phyloP scores from a whole-genome alignment of 2,797 vertebrate genomes.

The Trichosurus vulpecula region DNA sequence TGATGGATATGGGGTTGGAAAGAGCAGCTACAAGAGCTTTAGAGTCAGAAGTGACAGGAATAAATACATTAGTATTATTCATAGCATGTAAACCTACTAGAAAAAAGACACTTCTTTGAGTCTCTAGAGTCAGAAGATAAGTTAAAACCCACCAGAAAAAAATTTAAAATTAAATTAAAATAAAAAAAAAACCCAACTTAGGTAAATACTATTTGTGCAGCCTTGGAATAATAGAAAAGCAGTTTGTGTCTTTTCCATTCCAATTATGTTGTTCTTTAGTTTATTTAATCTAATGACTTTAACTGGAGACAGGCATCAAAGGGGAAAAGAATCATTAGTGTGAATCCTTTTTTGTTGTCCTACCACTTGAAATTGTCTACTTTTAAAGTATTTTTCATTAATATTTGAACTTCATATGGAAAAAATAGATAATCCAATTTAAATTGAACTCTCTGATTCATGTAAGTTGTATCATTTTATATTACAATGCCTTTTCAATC shows the following conservation, averaged over 20 bases:
- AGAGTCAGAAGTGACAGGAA: neutral
- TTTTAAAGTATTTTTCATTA: neutral
- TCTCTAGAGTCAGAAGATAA: too few species aligned
- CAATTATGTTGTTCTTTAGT: neutral
- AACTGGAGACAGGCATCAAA: neutral
- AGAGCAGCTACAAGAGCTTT: neutral
- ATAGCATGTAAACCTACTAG: neutral
- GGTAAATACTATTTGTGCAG: too few species aligned
- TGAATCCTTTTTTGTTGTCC: neutral
- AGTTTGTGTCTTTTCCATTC: neutral
- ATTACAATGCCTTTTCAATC: neutral
- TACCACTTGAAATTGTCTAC: neutral
- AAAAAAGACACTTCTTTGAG: neutral
- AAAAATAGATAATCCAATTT: neutral
- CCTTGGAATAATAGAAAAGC: too few species aligned
- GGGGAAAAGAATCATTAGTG: neutral
- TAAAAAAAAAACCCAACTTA: too few species aligned
- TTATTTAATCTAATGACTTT: conserved; percentile 9
- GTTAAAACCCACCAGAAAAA: too few species aligned
- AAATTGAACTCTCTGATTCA: neutral
- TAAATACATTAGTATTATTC: neutral
- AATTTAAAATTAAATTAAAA: too few species aligned
- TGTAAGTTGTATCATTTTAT: neutral
- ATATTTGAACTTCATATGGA: neutral
- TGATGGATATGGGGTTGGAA: neutral